Base-by-base conservation (phyloP, 2,797 vertebrate genomes). In the Threskiornis aethiopicus region DNA sequence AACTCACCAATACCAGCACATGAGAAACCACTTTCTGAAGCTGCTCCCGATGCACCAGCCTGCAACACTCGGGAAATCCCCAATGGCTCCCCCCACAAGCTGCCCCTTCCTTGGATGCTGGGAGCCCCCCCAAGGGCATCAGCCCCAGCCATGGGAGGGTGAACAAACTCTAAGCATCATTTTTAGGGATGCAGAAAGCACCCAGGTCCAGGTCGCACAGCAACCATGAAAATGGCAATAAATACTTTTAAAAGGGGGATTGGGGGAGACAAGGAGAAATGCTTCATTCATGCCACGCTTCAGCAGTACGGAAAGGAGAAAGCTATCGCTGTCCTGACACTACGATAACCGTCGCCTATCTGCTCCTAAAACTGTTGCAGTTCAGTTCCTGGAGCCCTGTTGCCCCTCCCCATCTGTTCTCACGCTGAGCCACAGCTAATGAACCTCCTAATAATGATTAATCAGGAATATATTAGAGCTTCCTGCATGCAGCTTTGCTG, bases 251-350 rank as follows among this genome's bases (percentile, higher is more conserved):
- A 37, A 51, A 37, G 2, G 13, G 16, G 29, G 22, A 16, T 4
- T 0, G 5, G 62, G 37, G n/a, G 25, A 21, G 31, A 16, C 16
- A 26, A 24, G 24, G n/a, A 21, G 46, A 28, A 10, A 49, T 24
- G 49, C 22, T 10, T 2, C 1, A 0, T 14, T 44, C 18, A 3
- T 5, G 21, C 26, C 16, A 0, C 0, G 0, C 16, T 39, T 13
- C 28, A 33, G n/a, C 4, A 35, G 5, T 58, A 6, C 2, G 10
- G n/a, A 10, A 58, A 75, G 59, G 49, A 51, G 39, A 42, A 39
- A 51, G 41, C 51, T 49, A 13, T 35, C 8, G 0, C 26, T 18
- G 28, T 3, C 58, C 42, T 10, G 22, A 46, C 3, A 1, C 20
- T 2, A 0, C 3, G 14, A 66, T 26, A 62, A 16, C 62, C 13